Evolutionary conservation across 2,888 invertebrate species (phyloP), one percentile per base, ranked within the genome.

Genomic region (Caradrina kadenii): DNA sequence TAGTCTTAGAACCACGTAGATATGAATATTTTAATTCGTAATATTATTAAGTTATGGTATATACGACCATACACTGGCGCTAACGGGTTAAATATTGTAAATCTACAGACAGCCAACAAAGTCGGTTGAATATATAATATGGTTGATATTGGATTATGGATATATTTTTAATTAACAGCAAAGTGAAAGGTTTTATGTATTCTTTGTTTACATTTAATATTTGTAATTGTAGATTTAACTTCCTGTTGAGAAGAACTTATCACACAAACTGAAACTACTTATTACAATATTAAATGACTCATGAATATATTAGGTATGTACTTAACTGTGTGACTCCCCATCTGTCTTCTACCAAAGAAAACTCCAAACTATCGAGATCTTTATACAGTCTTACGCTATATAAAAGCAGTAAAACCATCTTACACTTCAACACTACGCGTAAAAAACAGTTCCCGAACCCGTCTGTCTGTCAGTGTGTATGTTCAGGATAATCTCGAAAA

Each of bases 401-500:
- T 35, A 78, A 68, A 56, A 73, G 54, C 53, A 42, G 64, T 66
- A 53, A 79, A 69, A 59, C 50, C 58, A 74, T 65, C 61, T 39
- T 22, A 70, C 59, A 70, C 39, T 65, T 77, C 74, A 77, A 69
- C 77, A 69, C 74, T 19, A 56, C n/a, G 64, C 54, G 63, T 74
- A 66, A 78, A 68, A 79, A 79, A 75, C 70, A 70, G 60, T 70
- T 78, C 52, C 21, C 60, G 17, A 60, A 45, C 59, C 5, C 66
- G 54, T 63, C 1, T 73, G 48, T 75, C 63, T 70, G 66, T 79
- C 75, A 74, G 75, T 79, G 42, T 35, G 75, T 63, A 58, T 66
- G 60, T 75, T 79, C 79, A 75, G 75, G 75, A 61, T 73, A 78
- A 78, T 79, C 75, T 78, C 70, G 50, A 60, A 78, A 77, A 78